Evolutionary conservation across 1,140 invertebrate genomes (phyloP), one percentile per base, ranked within the genome.

Genomic region (Charaxes varanes): DNA sequence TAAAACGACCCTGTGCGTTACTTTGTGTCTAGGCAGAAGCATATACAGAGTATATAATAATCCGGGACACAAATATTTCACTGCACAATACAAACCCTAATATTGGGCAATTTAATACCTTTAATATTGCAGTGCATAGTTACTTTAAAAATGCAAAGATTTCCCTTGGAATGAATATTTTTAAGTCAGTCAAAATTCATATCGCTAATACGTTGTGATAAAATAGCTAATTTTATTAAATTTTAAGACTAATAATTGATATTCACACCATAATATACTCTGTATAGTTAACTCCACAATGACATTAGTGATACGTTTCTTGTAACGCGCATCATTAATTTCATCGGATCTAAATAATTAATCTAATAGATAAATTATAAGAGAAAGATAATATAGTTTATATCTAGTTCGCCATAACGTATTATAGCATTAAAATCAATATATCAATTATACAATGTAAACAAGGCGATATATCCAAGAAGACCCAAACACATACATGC

Each of bases 151-250:
- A 67, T 61, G 49, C 50, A 58, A 57, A 55, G 6, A 51, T 41
- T 53, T 61, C 31, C 38, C 44, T 56, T 60, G 69, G 69, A 73
- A 73, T 72, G 69, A 59, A 64, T 46, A 54, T 38, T 47, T 62
- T 44, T 47, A 56, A 56, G 60, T 72, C 69, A 69, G 68, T 69
- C 63, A 54, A 54, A 61, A 58, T 51, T 50, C 49, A 49, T 46
- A 57, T 57, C 34, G 42, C 46, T n/a, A 41, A 32, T 28, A 42
- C 42, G 55, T 47, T 41, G 49, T 49, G 40, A 55, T 54, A 47
- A 53, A 53, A 50, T 48, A 53, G 44, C 45, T 53, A 45, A 21
- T 22, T 36, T 34, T 42, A 18, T 36, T 42, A 45, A 41, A 40
- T 33, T 36, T 48, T 34, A 38, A 47, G 17, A 31, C 48, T 52